phyloP scores from a whole-genome alignment of 2,113 vertebrate genomes.

The Syngnathoides biaculeatus region DNA sequence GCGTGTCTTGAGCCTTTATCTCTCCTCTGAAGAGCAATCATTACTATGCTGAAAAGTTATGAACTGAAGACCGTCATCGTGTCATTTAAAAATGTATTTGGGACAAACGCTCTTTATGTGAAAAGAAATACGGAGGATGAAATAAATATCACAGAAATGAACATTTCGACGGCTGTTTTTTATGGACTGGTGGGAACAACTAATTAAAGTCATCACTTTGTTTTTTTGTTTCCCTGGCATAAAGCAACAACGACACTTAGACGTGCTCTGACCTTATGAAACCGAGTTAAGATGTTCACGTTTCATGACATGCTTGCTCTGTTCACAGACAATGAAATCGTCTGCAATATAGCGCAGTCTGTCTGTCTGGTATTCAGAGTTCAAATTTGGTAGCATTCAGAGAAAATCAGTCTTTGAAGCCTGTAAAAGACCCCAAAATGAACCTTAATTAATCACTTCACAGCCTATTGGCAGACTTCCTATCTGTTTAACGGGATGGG shows the following conservation, averaged over 20 bases:
- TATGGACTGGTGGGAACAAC: neutral
- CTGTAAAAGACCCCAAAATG: neutral
- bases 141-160: conserved; percentile 2
- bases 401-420: neutral
- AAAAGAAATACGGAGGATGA: conserved; percentile 8
- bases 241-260: neutral
- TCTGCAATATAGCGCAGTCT: neutral
- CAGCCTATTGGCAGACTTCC: neutral
- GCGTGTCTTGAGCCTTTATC: conserved; percentile 19
- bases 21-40: conserved; percentile 17
- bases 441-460: neutral
- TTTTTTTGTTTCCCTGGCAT: neutral
- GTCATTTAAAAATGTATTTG: conserved; percentile 4
- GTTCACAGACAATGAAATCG: neutral
- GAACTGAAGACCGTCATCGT: conserved; percentile 18
- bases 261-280: too few species aligned
- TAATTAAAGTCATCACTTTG: too few species aligned
- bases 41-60: conserved; percentile 28
- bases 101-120: conserved; percentile 10
- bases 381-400: neutral
- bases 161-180: neutral
- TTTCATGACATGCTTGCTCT: neutral
- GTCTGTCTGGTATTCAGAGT: neutral
- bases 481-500: neutral
- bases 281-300: neutral